These are phyloP conservation scores for Agriopis leucophaearia DNA, from an alignment of 2,888 invertebrate species.

Conservation along the genomic window DNA sequence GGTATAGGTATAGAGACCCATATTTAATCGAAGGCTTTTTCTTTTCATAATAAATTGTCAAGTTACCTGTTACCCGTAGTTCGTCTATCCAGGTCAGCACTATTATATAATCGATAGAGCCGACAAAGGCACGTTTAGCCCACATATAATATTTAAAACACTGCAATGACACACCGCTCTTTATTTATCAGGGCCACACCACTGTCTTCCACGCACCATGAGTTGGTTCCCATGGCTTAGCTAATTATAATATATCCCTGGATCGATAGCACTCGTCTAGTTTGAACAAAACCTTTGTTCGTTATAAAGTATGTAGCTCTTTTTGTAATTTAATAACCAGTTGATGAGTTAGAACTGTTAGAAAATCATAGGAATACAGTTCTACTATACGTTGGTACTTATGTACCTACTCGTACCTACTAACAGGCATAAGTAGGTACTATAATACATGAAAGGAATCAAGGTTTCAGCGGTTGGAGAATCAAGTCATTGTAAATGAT, in stretches of 20 bases:
- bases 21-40: background rate
- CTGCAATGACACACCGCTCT: conserved; percentile 28
- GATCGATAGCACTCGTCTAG: conserved; percentile 28
- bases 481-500: no score
- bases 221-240: conserved; percentile 29
- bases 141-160: conserved; percentile 31
- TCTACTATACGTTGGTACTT: no score
- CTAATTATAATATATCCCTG: conserved; percentile 26
- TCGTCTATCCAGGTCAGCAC: conserved; percentile 18
- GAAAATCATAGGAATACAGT: background rate
- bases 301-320: background rate
- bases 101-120: conserved; percentile 31
- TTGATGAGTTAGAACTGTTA: background rate
- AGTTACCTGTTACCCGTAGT: background rate
- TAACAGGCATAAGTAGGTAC: no score
- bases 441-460: no score
- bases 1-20: background rate
- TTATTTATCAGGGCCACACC: conserved; percentile 18
- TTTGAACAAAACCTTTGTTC: conserved; percentile 9
- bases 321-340: background rate
- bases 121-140: conserved; percentile 27
- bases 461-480: no score
- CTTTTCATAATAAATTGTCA: conserved; percentile 9
- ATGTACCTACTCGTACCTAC: no score
- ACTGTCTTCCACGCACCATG: conserved; percentile 19